These are phyloP conservation scores for Zophobas atratus DNA, from an alignment of 1,140 invertebrate genomes.

Conservation along the genomic window DNA sequence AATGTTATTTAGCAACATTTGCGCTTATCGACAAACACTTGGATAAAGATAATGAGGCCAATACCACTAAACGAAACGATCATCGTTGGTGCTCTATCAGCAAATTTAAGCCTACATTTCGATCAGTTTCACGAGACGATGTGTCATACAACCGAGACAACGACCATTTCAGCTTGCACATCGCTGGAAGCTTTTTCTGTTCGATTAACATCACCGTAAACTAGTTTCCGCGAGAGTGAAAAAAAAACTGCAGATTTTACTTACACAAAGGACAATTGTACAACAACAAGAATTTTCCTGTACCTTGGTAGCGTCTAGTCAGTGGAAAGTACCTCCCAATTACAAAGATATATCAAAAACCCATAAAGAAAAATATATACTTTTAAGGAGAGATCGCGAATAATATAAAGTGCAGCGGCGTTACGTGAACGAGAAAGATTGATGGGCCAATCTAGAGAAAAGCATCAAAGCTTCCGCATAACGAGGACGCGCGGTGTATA, in stretches of 20 bases:
- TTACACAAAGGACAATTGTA: background rate
- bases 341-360: constrained; percentile 23
- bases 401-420: constrained; percentile 41
- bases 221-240: background rate
- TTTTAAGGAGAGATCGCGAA: constrained; percentile 33
- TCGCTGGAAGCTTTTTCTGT: background rate
- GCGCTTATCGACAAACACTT: constrained; percentile 3
- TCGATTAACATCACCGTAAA: background rate
- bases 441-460: constrained; percentile 57
- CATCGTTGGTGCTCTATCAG: constrained; percentile 18
- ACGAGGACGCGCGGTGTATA: constrained; percentile 47
- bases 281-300: constrained; percentile 4
- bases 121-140: constrained; percentile 1
- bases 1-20: background rate
- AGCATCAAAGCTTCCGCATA: constrained; percentile 55
- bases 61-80: constrained; percentile 12
- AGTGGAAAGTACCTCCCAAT: constrained; percentile 1
- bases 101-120: constrained; percentile 21
- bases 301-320: no score
- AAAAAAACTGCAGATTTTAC: background rate
- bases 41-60: constrained; percentile 23
- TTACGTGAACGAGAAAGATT: constrained; percentile 48
- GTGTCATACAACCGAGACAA: background rate
- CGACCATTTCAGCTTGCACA: background rate
- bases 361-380: constrained; percentile 13